Evolutionary conservation across 2,888 invertebrate genomes (phyloP).

Genomic region (Pristionchus maxplancki): DNA sequence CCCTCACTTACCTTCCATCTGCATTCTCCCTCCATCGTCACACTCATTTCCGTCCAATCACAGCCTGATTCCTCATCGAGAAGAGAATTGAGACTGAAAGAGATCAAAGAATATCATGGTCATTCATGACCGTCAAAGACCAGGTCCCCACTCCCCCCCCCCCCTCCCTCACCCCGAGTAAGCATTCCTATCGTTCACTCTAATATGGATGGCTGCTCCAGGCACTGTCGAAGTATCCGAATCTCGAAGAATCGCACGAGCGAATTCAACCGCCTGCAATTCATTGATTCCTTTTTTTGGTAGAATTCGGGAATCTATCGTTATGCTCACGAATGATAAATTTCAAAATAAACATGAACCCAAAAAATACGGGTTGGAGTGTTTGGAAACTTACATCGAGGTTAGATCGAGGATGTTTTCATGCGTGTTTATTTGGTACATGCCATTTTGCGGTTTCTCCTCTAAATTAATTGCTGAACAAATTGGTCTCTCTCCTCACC

Average conservation of each 20-base stretch:
- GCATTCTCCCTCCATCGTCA: constrained; percentile 16
- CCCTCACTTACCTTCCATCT: constrained; percentile 13
- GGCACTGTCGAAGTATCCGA: neutral
- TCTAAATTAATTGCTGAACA: no score
- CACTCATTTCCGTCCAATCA: constrained; percentile 28
- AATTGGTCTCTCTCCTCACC: constrained; percentile 50
- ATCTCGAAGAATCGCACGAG: neutral
- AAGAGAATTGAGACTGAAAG: neutral
- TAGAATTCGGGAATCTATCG: no score
- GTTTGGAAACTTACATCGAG: no score
- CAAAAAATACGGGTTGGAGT: no score
- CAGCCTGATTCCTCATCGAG: constrained; percentile 23
- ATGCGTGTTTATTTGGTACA: no score
- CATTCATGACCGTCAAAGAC: no score
- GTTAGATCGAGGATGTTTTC: no score
- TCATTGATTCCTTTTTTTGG: no score
- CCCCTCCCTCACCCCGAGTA: constrained; percentile 6
- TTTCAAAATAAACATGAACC: no score
- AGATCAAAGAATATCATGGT: neutral
- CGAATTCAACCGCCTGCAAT: neutral
- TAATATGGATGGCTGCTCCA: neutral
- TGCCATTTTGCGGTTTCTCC: no score
- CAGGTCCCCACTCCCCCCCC: no score
- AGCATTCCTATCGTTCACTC: neutral
- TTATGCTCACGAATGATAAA: no score